Percentiles rank a stretch among this genome's conserved stretches.
These are phyloP conservation scores for Ptilonorhynchus violaceus DNA, from an alignment of 2,113 vertebrate genomes.

Conservation along the genomic window DNA sequence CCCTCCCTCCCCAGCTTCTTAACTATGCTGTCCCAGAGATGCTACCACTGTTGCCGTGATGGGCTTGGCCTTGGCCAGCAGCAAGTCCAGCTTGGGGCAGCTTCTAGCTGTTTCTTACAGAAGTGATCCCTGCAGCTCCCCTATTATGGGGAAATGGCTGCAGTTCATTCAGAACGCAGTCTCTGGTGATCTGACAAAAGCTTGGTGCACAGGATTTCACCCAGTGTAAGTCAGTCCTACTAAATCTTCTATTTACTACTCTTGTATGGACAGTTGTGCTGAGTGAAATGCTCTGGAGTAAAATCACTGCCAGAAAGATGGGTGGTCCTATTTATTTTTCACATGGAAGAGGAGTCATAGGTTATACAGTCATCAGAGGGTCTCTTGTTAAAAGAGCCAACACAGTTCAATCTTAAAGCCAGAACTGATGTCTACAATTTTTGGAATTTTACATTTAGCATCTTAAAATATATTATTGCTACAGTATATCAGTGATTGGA, in stretches of 20 bases:
- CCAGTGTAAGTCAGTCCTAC: not conserved
- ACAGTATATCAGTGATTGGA: not conserved
- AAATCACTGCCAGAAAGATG: not conserved
- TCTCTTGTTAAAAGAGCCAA: not conserved
- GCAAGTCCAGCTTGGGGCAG: not conserved
- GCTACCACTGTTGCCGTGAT: too few relatives aligned
- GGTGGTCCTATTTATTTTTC: not conserved
- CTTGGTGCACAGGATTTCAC: not conserved
- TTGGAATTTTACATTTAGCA: not conserved
- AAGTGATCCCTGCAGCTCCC: fast-evolving
- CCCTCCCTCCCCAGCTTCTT: not conserved
- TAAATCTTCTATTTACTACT: not conserved
- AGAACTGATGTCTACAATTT: not conserved
- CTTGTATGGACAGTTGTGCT: not conserved
- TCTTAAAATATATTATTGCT: not conserved
- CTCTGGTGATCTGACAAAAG: not conserved
- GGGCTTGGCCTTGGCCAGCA: not conserved
- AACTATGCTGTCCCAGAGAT: not conserved
- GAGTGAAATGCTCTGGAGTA: not conserved
- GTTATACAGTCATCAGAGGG: not conserved
- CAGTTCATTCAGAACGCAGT: not conserved
- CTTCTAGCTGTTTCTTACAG: not conserved
- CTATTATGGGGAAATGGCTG: not conserved
- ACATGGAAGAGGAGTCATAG: not conserved
- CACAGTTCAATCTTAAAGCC: not conserved